A percentile compares a stretch with the other conserved stretches of the same genome.
Conservation (phyloP, 2,113 vertebrate genomes). For the Cacatua alba region DNA sequence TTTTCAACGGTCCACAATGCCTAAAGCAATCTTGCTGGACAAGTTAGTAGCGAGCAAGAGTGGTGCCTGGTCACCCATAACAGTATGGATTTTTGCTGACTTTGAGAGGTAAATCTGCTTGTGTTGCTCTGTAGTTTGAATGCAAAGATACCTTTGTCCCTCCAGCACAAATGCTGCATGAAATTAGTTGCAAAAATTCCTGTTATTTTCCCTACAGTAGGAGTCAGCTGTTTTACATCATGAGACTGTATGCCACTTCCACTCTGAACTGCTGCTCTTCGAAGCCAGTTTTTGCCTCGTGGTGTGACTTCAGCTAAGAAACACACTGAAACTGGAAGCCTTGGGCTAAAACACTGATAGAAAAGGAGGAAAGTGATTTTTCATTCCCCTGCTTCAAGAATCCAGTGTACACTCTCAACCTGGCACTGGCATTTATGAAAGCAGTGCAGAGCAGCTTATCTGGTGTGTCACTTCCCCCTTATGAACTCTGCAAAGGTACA, state of each 20-base stretch:
- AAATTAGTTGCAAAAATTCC: background rate
- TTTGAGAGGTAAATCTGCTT: background rate
- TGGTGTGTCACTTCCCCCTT: background rate
- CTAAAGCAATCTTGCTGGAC: background rate
- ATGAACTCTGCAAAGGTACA: background rate
- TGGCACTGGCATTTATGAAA: background rate
- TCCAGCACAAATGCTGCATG: background rate
- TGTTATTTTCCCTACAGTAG: background rate
- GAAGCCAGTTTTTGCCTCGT: background rate
- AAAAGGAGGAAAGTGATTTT: background rate
- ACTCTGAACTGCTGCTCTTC: background rate
- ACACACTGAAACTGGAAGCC: background rate
- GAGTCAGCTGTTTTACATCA: background rate
- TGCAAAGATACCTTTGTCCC: background rate
- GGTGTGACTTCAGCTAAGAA: background rate
- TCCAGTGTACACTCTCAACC: background rate
- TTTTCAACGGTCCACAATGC: background rate
- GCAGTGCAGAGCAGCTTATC: background rate
- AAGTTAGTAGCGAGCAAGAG: background rate
- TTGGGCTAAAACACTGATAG: background rate
- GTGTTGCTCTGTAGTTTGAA: background rate
- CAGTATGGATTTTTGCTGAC: background rate
- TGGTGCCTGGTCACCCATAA: background rate
- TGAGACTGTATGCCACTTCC: background rate
- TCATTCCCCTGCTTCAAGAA: background rate